Conservation (phyloP, 2,797 vertebrate genomes). For the Numenius phaeopus region DNA sequence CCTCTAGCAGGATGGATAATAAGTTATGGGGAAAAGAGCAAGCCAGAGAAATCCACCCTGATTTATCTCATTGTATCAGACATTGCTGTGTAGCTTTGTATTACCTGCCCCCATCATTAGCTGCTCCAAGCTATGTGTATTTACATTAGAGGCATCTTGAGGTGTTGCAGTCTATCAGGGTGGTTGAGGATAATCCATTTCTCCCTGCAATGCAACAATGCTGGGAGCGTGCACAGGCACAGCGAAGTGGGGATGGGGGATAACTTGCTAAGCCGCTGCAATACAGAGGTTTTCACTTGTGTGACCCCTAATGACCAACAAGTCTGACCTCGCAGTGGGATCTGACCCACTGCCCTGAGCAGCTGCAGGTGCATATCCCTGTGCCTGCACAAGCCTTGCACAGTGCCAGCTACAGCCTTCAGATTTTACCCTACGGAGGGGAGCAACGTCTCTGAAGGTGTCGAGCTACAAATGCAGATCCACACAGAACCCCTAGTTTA, state of each 20-base stretch:
- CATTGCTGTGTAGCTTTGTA: background rate
- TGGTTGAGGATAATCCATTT: background rate
- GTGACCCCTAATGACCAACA: background rate
- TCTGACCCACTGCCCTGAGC: background rate
- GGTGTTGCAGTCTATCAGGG: background rate
- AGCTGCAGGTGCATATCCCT: background rate
- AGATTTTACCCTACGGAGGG: background rate
- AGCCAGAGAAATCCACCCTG: background rate
- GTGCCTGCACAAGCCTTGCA: background rate
- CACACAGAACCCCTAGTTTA: accelerated
- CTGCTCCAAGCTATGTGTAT: background rate
- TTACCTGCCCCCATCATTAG: background rate
- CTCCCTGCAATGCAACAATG: background rate
- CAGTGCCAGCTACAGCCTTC: background rate
- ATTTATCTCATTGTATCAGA: background rate
- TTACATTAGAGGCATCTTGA: background rate
- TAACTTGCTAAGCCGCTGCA: background rate
- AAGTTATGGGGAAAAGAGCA: background rate
- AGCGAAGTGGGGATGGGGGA: background rate
- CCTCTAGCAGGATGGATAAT: background rate
- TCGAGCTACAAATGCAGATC: background rate
- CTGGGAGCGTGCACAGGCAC: background rate
- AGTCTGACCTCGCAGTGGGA: too few relatives aligned
- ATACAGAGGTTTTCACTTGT: background rate
- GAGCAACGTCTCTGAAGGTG: background rate